Percentiles rank a stretch among this genome's conserved stretches.
Conservation (phyloP, 37 sponge, comb jelly and placozoan species). For the Axinella damicornis region DNA sequence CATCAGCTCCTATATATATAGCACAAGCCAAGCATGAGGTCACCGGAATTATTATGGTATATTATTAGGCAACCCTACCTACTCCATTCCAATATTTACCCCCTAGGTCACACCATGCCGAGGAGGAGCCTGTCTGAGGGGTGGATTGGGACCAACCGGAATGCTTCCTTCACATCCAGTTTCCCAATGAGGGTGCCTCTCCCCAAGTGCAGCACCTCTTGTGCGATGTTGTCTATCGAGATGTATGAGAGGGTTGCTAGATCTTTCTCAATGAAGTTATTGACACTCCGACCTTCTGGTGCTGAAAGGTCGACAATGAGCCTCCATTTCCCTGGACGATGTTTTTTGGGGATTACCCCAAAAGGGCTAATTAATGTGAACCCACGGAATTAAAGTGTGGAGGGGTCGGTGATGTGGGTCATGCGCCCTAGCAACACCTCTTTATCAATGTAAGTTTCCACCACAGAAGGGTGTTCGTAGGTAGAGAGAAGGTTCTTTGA, state of each 20-base stretch:
- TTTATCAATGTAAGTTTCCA: slow-evolving; percentile 13
- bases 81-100: too few relatives aligned
- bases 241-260: not conserved
- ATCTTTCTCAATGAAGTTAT: slow-evolving; percentile 17
- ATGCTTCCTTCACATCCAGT: slow-evolving; percentile 28
- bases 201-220: slow-evolving; percentile 1
- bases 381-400: not conserved
- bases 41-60: too few relatives aligned
- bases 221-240: not conserved
- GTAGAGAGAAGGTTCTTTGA: slow-evolving; percentile 2
- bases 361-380: slow-evolving; percentile 38
- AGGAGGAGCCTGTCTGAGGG: slow-evolving; percentile 12
- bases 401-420: not conserved
- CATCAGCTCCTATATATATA: too few relatives aligned
- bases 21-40: too few relatives aligned
- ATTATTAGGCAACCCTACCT: too few relatives aligned
- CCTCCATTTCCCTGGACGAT: slow-evolving; percentile 25
- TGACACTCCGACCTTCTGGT: slow-evolving; percentile 31
- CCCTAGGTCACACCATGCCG: slow-evolving; percentile 20
- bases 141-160: slow-evolving; percentile 23
- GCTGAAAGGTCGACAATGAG: slow-evolving; percentile 46
- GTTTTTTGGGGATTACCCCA: slow-evolving; percentile 45
- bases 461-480: slow-evolving; percentile 7
- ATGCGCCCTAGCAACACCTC: slow-evolving; percentile 7
- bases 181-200: slow-evolving; percentile 6